Evolutionary conservation across 2,888 invertebrate species (phyloP), one percentile per base, ranked within the genome.

Genomic region (Fragum fragum): DNA sequence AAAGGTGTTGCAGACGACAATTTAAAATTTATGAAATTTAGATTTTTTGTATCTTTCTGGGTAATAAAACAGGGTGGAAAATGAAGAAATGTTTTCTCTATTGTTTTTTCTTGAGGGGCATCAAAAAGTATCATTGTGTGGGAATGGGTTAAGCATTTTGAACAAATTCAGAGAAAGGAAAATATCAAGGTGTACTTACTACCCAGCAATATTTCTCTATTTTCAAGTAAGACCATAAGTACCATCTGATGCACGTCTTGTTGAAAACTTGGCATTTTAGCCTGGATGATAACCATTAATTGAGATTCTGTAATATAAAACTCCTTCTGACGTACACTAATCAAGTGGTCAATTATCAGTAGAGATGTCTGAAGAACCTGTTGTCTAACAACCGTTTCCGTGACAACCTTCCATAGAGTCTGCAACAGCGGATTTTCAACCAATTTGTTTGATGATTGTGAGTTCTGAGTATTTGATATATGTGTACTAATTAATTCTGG

Each of bases 201-300:
- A 28, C 84, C 83, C 0, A 86, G 78, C 21, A 89, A 73, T 28
- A 89, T 88, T 77, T 88, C 89, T 72, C 88, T 86, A 69, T 81
- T 85, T 42, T 81, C 81, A 53, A 81, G 83, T 11, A 89, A 74
- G 52, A 85, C 81, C 7, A 81, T 85, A 63, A 86, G 81, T 23
- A 89, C 83, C 63, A 86, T 80, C 73, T 89, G 89, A 66, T 85
- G 85, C 1, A 87, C 76, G 55, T 86, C 88, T 36, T 78, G 66
- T 57, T 85, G 81, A 55, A 79, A 85, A 36, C 76, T 81, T n/a
- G 89, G 89, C 52, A 88, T 59, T 53, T 79, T 83, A 0, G 63
- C 53, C 61, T 81, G 81, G 14, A 88, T 86, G 2, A 86, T 76
- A 11, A 75, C 79, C 76, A 85, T 84, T 18, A 88, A 79, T 42